Conservation (phyloP, 2,797 vertebrate genomes). For the Amniataba percoides region DNA sequence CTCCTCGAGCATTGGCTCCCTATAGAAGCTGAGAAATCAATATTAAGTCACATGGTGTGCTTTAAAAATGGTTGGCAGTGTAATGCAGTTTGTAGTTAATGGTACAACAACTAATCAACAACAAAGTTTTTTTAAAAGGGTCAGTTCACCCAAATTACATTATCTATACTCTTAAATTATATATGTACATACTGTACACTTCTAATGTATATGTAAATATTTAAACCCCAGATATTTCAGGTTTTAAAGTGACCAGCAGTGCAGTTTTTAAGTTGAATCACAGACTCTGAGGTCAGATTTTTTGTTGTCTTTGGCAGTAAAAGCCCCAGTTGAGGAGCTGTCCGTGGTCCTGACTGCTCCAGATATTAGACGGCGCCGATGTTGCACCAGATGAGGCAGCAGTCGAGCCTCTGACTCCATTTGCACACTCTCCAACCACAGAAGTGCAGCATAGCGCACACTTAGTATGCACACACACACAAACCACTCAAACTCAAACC, state of each 20-base stretch:
- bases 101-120: too few relatives aligned
- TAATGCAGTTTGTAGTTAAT: neutral
- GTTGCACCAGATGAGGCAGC: constrained; percentile 30
- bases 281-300: too few relatives aligned
- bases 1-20: too few relatives aligned
- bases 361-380: constrained; percentile 19
- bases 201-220: neutral
- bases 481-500: neutral
- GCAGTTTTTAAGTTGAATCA: neutral
- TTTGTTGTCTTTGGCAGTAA: neutral
- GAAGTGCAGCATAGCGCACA: constrained; percentile 13
- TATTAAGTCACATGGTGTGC: too few relatives aligned
- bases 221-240: too few relatives aligned
- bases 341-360: constrained; percentile 51
- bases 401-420: constrained; percentile 39
- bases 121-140: too few relatives aligned
- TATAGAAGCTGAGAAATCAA: too few relatives aligned
- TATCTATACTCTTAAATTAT: neutral
- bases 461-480: neutral
- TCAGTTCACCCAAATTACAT: too few relatives aligned
- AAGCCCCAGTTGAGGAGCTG: constrained; percentile 46
- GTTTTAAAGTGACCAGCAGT: too few relatives aligned
- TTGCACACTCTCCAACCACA: constrained; percentile 34
- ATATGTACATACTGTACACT: too few relatives aligned
- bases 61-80: neutral